phyloP scores from a whole-genome alignment of 2,113 vertebrate species.

The Macroglossus sobrinus region DNA sequence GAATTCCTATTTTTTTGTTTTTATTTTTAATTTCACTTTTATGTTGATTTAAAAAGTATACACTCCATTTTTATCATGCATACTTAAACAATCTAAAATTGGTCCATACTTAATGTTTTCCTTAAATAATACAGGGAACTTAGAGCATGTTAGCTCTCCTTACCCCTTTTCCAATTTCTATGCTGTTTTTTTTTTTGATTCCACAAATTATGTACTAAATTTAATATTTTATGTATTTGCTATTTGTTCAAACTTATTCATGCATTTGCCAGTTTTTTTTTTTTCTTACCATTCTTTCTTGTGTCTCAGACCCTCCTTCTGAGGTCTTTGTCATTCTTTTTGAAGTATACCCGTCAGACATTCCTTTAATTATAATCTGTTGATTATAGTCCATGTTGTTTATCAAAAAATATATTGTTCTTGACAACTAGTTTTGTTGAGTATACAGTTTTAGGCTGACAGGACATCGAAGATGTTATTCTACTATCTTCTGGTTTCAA shows the following conservation, averaged over 20 bases:
- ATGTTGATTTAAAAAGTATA: not conserved
- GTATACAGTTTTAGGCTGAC: not conserved
- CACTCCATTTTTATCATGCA: not conserved
- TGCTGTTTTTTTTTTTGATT: not conserved
- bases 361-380: not conserved
- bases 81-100: slow-evolving; percentile 7
- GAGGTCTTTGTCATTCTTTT: not conserved
- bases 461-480: not conserved
- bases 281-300: not conserved
- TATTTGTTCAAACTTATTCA: not conserved
- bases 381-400: not conserved
- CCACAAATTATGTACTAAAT: not conserved
- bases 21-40: not conserved
- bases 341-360: not conserved
- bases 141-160: not conserved
- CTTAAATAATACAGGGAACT: not conserved
- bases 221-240: not conserved
- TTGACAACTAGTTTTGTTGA: not conserved
- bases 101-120: not conserved
- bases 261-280: not conserved
- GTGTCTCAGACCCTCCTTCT: not conserved
- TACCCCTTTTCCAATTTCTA: not conserved
- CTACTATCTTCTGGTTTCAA: not conserved
- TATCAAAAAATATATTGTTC: slow-evolving; percentile 21
- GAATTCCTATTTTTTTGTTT: not conserved